Evolutionary conservation across 2,888 invertebrate species (phyloP).

Genomic region (Camptogramma bilineatum): DNA sequence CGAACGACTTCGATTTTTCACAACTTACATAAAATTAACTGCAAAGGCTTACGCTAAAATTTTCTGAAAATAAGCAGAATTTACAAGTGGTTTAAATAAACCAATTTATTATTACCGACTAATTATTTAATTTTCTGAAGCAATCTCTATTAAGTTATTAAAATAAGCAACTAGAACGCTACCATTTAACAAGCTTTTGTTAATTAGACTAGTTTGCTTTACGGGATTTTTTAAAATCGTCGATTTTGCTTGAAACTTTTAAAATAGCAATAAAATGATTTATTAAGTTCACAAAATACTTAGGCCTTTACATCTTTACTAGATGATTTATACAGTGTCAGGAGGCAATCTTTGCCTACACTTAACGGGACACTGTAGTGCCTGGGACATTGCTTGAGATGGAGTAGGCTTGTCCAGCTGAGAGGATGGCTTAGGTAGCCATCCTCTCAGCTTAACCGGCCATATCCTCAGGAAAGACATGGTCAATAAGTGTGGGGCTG

Average conservation of each 20-base stretch:
- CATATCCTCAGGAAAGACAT: too few relatives aligned
- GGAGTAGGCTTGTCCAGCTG: too few relatives aligned
- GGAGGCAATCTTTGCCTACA: too few relatives aligned
- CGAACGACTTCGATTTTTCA: constrained; percentile 29
- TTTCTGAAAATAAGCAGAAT: constrained; percentile 34
- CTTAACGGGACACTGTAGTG: too few relatives aligned
- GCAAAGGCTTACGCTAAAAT: constrained; percentile 29
- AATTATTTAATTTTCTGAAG: constrained; percentile 29
- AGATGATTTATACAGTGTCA: too few relatives aligned
- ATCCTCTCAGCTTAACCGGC: too few relatives aligned
- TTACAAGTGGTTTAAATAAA: constrained; percentile 36
- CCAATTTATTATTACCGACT: constrained; percentile 14
- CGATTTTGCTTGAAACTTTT: background rate
- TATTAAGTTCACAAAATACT: too few relatives aligned
- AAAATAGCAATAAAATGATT: background rate
- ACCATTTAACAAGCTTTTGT: background rate
- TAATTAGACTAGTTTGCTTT: background rate
- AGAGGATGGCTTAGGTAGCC: too few relatives aligned
- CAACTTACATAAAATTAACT: constrained; percentile 38
- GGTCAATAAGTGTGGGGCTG: too few relatives aligned
- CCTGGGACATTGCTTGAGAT: too few relatives aligned
- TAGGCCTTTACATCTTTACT: too few relatives aligned
- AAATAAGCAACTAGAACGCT: constrained; percentile 10
- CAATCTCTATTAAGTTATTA: constrained; percentile 34
- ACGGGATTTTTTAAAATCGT: background rate